A percentile compares a stretch with the other conserved stretches of the same genome.
phyloP scores from a whole-genome alignment of 2,888 invertebrate species.

The Xestoiulus laeticollis region DNA sequence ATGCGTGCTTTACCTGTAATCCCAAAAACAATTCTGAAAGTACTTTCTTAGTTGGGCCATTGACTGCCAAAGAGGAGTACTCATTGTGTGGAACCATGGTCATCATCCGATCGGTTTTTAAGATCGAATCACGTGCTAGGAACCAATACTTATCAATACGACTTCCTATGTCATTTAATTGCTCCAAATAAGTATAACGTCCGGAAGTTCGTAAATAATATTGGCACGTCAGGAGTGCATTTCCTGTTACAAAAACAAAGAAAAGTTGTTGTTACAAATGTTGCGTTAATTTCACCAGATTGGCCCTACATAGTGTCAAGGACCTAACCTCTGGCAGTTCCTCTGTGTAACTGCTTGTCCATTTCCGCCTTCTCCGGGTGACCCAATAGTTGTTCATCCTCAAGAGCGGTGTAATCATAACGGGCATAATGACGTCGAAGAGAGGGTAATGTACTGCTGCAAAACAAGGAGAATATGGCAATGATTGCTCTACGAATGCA shows the following conservation, averaged over 20 bases:
- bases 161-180: constrained; percentile 83
- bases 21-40: constrained; percentile 83
- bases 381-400: constrained; percentile 67
- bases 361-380: constrained; percentile 72
- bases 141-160: constrained; percentile 91
- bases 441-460: constrained; percentile 47
- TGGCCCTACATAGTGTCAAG: no score
- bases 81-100: constrained; percentile 71
- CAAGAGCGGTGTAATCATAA: constrained; percentile 76
- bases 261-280: no score
- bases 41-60: constrained; percentile 73
- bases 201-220: constrained; percentile 70
- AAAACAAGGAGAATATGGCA: neutral
- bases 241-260: constrained; percentile 65
- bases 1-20: constrained; percentile 63
- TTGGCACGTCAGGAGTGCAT: constrained; percentile 74
- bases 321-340: constrained; percentile 60
- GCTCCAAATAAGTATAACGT: constrained; percentile 80
- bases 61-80: constrained; percentile 72
- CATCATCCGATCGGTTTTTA: constrained; percentile 80
- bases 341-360: constrained; percentile 68
- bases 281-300: no score
- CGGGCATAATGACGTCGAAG: constrained; percentile 65
- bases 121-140: constrained; percentile 81
- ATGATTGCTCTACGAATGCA: neutral